Base-by-base conservation (phyloP, 2,888 invertebrate genomes). In the Anagyrus pseudococci region DNA sequence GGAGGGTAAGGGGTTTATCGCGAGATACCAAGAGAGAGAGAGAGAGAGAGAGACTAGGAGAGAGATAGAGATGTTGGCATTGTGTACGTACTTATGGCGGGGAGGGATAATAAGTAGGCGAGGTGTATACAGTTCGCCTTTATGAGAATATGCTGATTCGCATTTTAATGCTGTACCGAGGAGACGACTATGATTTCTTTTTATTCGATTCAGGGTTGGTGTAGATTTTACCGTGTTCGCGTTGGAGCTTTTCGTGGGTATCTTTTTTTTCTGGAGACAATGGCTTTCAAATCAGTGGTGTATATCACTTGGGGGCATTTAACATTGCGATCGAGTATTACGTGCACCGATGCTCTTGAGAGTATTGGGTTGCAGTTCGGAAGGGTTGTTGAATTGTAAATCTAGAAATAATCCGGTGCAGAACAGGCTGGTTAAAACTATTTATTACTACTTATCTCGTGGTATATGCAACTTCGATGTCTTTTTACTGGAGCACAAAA, bases 1-100 rank as follows among this genome's bases (percentile, higher is more conserved):
- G 56, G 49, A 55, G 50, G 66, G 59, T 59, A 49, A 54, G 60
- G 60, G 60, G 68, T 69, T 68, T 67, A 64, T 69, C 66, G 62
- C 56, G 52, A 37, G 61, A 57, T 65, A 62, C 67, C n/a, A n/a
- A n/a, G n/a, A n/a, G n/a, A n/a, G n/a, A n/a, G n/a, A n/a, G n/a
- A n/a, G n/a, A n/a, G n/a, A n/a, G 70, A 63, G 68, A 66, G 68
- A 49, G 68, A 47, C 60, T 69, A 67, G 62, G 68, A 59, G 68
- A 57, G 62, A 65, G 64, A 57, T 52, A 43, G 61, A 63, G 65
- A 69, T 67, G 62, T 58, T 40, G 55, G 66, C 52, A 64, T 60
- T 33, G 50, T 33, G 33, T 8, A 25, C 33, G 10, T 37, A 19
- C 17, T 6, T 29, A 13, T 13, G 46, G 13, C 8, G 20, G 15